These are phyloP conservation scores for Temnothorax unifasciatus DNA, from an alignment of 2,888 invertebrate genomes.

Conservation along the genomic window DNA sequence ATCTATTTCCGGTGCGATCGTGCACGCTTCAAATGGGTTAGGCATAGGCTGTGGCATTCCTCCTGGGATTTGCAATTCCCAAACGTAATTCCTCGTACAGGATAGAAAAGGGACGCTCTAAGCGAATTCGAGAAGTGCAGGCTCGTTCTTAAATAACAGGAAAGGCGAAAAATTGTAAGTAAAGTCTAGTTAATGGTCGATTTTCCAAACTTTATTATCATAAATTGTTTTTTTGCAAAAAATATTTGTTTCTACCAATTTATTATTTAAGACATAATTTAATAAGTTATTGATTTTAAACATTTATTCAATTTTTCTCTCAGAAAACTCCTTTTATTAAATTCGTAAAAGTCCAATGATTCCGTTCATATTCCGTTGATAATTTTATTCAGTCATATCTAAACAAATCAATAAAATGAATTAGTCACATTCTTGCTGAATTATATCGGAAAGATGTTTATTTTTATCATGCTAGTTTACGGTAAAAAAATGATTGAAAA, in stretches of 20 bases:
- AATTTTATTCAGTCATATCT: not conserved
- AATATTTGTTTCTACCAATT: not conserved
- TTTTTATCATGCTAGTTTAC: not conserved
- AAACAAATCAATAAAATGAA: conserved; percentile 19
- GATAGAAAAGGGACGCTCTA: not conserved
- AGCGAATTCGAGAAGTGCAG: conserved; percentile 1
- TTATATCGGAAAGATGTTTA: not conserved
- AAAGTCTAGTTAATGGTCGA: not conserved
- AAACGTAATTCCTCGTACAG: conserved; percentile 64
- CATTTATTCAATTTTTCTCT: not conserved
- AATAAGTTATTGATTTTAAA: not conserved
- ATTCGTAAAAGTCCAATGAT: not conserved
- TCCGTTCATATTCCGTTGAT: not conserved
- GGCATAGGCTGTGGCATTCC: conserved; percentile 25
- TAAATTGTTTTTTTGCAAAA: not conserved
- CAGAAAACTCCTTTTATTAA: not conserved
- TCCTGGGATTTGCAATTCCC: conserved; percentile 62
- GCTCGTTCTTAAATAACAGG: not conserved
- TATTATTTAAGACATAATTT: conserved; percentile 2
- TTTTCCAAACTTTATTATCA: not conserved
- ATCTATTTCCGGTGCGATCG: not conserved
- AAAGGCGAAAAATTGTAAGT: not conserved
- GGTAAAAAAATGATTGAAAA: not conserved
- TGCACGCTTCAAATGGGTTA: not conserved
- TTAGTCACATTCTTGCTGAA: not conserved